These are phyloP conservation scores for Trachymyrmex septentrionalis DNA, from an alignment of 1,140 invertebrate species.

Conservation along the genomic window DNA sequence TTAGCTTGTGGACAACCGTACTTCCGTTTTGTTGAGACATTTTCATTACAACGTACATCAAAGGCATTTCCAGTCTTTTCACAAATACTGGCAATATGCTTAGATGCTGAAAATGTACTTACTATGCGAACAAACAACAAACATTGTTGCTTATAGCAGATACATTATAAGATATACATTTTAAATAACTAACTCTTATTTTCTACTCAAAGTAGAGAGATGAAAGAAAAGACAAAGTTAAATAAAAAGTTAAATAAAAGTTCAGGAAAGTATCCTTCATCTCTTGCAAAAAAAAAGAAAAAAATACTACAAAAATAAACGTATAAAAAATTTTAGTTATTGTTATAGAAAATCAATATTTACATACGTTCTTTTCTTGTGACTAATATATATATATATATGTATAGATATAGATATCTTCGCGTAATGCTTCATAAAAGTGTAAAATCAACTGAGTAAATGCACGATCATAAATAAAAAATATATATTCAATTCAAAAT, in stretches of 20 bases:
- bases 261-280: background rate
- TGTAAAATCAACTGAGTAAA: constrained; percentile 10
- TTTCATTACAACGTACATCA: constrained; percentile 51
- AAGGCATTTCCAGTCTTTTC: constrained; percentile 20
- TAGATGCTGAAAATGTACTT: constrained; percentile 12
- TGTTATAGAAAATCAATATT: constrained; percentile 2
- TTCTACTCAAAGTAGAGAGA: background rate
- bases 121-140: background rate
- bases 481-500: constrained; percentile 37
- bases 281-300: background rate
- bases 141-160: background rate
- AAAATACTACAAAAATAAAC: background rate
- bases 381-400: background rate
- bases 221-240: background rate
- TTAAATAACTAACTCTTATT: constrained; percentile 10
- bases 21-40: constrained; percentile 27
- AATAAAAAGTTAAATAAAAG: background rate
- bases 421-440: constrained; percentile 9
- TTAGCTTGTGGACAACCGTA: constrained; percentile 22
- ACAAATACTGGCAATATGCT: background rate
- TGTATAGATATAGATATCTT: background rate
- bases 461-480: constrained; percentile 14
- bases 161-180: background rate
- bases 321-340: background rate
- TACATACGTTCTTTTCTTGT: background rate